Evolutionary conservation across 2,888 invertebrate species (phyloP).

Genomic region (Euspilapteryx auroguttella): DNA sequence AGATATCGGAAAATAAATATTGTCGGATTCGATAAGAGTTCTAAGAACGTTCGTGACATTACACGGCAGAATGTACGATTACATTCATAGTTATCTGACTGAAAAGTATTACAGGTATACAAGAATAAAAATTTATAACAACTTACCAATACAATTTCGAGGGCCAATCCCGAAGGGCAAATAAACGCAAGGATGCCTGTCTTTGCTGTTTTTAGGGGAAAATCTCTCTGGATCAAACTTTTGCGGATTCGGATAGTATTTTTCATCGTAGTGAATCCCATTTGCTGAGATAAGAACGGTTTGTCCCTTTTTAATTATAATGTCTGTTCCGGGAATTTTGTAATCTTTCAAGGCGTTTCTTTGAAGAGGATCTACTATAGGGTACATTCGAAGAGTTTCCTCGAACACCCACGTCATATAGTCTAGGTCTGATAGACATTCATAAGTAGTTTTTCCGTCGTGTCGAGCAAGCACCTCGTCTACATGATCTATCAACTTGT

Average conservation of each 20-base stretch:
- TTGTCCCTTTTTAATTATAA: conserved; percentile 22
- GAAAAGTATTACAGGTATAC: no score
- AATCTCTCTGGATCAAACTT: conserved; percentile 48
- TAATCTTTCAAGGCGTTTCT: conserved; percentile 24
- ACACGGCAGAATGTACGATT: no score
- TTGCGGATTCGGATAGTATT: conserved; percentile 35
- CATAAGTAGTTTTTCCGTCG: conserved; percentile 13
- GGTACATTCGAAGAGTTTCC: conserved; percentile 42
- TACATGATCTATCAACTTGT: conserved; percentile 16
- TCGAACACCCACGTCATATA: conserved; percentile 16
- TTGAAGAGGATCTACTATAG: conserved; percentile 30
- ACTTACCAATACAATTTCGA: neutral
- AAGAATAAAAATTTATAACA: no score
- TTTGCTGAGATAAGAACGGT: conserved; percentile 20
- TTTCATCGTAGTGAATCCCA: conserved; percentile 34
- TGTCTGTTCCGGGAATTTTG: conserved; percentile 23
- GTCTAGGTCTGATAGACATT: conserved; percentile 15
- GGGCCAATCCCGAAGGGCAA: conserved; percentile 14
- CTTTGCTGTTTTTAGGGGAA: conserved; percentile 17
- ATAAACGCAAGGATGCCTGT: conserved; percentile 25
- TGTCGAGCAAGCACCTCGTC: conserved; percentile 12
- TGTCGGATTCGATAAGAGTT: no score
- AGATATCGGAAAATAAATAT: no score
- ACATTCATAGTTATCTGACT: no score
- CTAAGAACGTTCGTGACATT: no score